A percentile compares a stretch with the other conserved stretches of the same genome.
Conservation (phyloP, 1,140 invertebrate species). For the Melanaphis sacchari region DNA sequence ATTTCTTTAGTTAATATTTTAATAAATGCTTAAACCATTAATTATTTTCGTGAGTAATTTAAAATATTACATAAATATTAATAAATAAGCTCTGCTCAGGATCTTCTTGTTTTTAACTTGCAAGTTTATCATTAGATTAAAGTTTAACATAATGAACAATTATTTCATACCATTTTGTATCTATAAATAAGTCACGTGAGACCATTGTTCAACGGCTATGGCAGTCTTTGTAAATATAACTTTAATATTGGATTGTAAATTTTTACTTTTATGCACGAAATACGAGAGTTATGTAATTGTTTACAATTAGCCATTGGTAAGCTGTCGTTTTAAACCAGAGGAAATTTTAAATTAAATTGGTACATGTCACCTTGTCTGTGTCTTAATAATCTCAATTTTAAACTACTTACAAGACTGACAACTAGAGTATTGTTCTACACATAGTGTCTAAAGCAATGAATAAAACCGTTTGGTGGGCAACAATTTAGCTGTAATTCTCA, state of each 20-base stretch:
- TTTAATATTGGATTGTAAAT: neutral
- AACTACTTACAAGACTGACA: neutral
- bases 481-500: neutral
- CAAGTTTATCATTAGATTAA: neutral
- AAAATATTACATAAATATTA: neutral
- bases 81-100: neutral
- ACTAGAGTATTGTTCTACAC: neutral
- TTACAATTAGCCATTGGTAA: neutral
- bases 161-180: neutral
- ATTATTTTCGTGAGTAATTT: neutral
- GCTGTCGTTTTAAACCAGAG: neutral
- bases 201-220: neutral
- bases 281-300: neutral
- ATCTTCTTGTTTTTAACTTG: neutral
- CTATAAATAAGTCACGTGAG: neutral
- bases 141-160: neutral
- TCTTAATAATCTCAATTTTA: slow-evolving; percentile 18
- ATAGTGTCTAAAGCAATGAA: neutral
- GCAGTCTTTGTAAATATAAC: neutral
- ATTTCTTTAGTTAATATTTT: neutral
- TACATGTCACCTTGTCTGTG: neutral
- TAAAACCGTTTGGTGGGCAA: slow-evolving; percentile 14
- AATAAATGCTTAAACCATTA: neutral
- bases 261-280: neutral
- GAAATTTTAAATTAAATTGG: neutral